Evolutionary conservation across 2,797 vertebrate genomes (phyloP), one percentile per base, ranked within the genome.

Genomic region (Acestrorhynchus altus): DNA sequence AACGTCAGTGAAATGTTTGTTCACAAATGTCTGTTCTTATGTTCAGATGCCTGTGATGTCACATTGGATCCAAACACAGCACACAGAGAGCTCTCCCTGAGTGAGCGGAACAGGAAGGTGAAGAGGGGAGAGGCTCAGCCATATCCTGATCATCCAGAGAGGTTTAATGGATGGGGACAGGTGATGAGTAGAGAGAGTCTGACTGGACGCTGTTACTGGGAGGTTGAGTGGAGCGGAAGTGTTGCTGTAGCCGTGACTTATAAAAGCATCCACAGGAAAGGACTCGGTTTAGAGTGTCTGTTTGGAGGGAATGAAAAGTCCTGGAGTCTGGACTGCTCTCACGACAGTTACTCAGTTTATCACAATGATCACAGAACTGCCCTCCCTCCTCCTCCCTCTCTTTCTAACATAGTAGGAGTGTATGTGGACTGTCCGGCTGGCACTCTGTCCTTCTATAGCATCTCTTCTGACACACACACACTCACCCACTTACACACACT

Each of bases 271-370:
- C 40, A 18, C 60, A 63, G 60, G 18, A 40, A 63, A 63, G 35
- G 18, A 63, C 16, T n/a, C n/a, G 20, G 31, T 20, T 7, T 20
- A 40, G 18, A 40, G 0, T 40, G 31, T 40, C 22, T 6, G 16
- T 63, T 63, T 63, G 60, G 60, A 40, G n/a, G 10, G 31, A 63
- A 63, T 39, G 18, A 20, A 40, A 20, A 39, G 31, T 63, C 35
- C 35, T 63, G 60, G 60, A 7, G 16, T 12, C 35, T 63, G 1
- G 2, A 8, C 31, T 63, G 60, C 8, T 39, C 35, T 18, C 1
- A 39, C 13, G 11, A 40, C 31, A n/a, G 31, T 40, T 63, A 63
- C 31, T 8, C 15, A n/a, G 31, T n/a, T 18, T 1, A 8, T 16
- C 18, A 63, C 60, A 63, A 63, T 39, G 11, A 40, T 1, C n/a